phyloP scores from a whole-genome alignment of 2,113 vertebrate species.

The Orthonyx spaldingii region DNA sequence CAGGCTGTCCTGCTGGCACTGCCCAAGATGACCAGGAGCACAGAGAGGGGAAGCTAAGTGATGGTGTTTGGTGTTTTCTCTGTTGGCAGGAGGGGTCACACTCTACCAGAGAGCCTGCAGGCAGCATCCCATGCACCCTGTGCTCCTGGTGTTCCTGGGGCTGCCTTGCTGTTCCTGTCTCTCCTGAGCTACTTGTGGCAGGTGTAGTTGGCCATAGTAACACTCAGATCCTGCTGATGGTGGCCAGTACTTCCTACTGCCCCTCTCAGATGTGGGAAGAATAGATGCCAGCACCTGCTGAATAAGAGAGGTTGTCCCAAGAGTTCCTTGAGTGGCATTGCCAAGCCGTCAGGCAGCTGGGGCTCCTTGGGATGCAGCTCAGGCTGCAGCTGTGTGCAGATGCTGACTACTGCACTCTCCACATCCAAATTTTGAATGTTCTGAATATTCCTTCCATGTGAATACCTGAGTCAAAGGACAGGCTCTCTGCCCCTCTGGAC shows the following conservation, averaged over 20 bases:
- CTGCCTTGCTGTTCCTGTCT: not conserved
- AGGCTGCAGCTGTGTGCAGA: not conserved
- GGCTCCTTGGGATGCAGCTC: not conserved
- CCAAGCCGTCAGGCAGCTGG: not conserved
- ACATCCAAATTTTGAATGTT: fast-evolving
- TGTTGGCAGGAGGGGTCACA: not conserved
- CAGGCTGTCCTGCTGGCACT: not conserved
- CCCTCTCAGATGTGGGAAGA: not conserved
- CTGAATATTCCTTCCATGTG: not conserved
- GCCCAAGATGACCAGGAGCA: not conserved
- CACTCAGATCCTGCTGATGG: not conserved
- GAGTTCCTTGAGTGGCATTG: not conserved
- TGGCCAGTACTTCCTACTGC: not conserved
- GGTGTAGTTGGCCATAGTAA: not conserved
- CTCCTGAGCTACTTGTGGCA: not conserved
- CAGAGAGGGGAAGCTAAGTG: not conserved
- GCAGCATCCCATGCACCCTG: fast-evolving
- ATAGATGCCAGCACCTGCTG: not conserved
- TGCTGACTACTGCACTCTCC: not conserved
- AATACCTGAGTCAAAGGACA: not conserved
- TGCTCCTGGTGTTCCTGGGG: not conserved
- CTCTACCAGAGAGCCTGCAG: not conserved
- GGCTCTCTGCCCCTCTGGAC: not conserved
- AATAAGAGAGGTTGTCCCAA: not conserved
- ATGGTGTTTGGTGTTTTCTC: fast-evolving